phyloP scores from a whole-genome alignment of 1,140 invertebrate genomes.

The Orius insidiosus region DNA sequence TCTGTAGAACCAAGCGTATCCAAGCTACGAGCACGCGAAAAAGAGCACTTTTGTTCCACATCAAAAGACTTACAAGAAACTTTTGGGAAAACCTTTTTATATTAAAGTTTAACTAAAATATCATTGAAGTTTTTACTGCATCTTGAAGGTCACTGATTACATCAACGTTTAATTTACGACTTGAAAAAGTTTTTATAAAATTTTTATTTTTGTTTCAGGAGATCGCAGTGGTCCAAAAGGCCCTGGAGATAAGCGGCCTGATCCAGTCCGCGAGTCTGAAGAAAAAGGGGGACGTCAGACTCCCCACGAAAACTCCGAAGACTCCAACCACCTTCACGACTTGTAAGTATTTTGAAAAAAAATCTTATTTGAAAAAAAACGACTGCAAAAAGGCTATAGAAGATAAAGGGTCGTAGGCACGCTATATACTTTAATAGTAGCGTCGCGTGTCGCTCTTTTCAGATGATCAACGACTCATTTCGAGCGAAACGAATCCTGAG shows the following conservation, averaged over 20 bases:
- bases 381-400: too few species aligned
- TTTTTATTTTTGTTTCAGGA: conserved; percentile 17
- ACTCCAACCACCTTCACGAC: conserved; percentile 13
- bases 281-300: conserved; percentile 13
- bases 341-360: conserved; percentile 13
- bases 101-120: neutral
- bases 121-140: neutral
- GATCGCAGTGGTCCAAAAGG: conserved; percentile 16
- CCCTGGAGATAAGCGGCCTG: conserved; percentile 18
- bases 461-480: too few species aligned
- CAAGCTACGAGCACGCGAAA: too few species aligned
- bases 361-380: too few species aligned
- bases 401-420: too few species aligned
- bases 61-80: too few species aligned
- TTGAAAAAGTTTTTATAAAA: neutral
- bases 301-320: conserved; percentile 7
- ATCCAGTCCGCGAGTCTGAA: conserved; percentile 21
- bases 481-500: too few species aligned
- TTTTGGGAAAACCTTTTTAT: too few species aligned
- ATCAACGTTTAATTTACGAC: neutral
- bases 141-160: neutral
- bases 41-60: too few species aligned
- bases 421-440: too few species aligned
- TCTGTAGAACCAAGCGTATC: too few species aligned
- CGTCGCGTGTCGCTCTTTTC: too few species aligned